A percentile compares a stretch with the other conserved stretches of the same genome.
These are phyloP conservation scores for Catalaphyllia jardinei DNA, from an alignment of 64 coral and sea anemone species.

Conservation along the genomic window DNA sequence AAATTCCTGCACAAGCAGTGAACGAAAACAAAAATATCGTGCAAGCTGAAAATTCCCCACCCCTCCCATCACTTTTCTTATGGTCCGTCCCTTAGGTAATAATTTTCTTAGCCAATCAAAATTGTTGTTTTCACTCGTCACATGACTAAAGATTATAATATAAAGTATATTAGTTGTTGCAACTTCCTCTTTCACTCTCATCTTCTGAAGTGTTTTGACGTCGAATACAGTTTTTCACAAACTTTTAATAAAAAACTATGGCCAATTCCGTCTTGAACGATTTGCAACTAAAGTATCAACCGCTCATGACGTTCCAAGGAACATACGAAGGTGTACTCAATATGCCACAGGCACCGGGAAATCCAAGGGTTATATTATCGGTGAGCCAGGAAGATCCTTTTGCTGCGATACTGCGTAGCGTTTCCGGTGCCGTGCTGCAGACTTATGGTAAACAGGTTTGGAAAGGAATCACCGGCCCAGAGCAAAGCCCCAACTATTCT, in stretches of 20 bases:
- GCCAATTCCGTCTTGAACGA: background rate
- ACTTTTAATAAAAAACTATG: background rate
- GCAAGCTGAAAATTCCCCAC: no score
- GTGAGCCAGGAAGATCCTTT: background rate
- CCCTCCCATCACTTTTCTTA: no score
- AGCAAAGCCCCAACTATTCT: background rate
- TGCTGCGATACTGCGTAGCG: background rate
- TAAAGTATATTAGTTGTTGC: no score
- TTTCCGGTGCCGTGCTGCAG: background rate
- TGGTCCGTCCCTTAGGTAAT: no score
- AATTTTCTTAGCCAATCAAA: no score
- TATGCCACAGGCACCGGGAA: slow-evolving; percentile 47
- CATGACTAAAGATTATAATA: no score
- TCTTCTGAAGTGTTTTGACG: background rate
- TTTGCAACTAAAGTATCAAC: background rate
- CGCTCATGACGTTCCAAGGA: background rate
- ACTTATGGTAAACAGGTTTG: background rate
- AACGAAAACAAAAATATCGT: no score
- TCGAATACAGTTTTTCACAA: background rate
- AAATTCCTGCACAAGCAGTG: no score
- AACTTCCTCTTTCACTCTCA: slow-evolving; percentile 27
- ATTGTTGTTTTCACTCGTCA: no score
- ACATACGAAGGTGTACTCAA: background rate
- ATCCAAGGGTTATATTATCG: background rate
- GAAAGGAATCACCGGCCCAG: slow-evolving; percentile 60